Base-by-base conservation (phyloP, 2,888 invertebrate species). In the Lamellibrachia columna region DNA sequence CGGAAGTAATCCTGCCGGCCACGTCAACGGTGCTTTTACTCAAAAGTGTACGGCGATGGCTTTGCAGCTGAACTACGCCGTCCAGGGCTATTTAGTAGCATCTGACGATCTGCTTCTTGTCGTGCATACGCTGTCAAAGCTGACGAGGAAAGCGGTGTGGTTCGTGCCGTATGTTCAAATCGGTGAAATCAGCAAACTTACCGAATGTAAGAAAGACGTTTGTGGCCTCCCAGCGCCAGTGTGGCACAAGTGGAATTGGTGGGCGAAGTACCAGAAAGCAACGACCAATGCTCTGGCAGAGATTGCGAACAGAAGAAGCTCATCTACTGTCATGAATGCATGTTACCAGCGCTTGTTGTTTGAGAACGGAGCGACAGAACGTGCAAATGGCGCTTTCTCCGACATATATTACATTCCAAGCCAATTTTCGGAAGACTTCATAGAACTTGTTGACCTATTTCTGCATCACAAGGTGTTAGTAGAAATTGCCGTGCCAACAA, bases 361-460 rank as follows among this genome's bases (percentile, higher is more conserved):
- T 9, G 90, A 93, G 28, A 94, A 94, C 90, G 94, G 94, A 7
- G 93, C 92, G 15, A 92, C 93, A 52, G 52, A 91, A n/a, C 52
- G 94, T 40, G 92, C 92, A 7, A 92, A 93, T 75, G 94, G 94
- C 6, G 94, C 92, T 11, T 94, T 93, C 91, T 94, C 94, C 7
- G 94, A 94, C 90, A 90, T 94, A 40, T 94, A 93, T 91, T 94
- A 94, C 93, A 91, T 94, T n/a, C 94, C 94, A 1, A 28, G 93
- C 75, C 91, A 91, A 52, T 92, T 93, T 3, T 92, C 94, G 6
- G 28, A 53, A 6, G 90, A 93, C 0, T 94, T 93, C 92, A 22
- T 92, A 11, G 91, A 93, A 52, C 90, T 94, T 9, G 91, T 92
- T 7, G 90, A 92, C 7, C 8, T 94, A 9, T 94, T 94, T 92